Base-by-base conservation (phyloP, 1,140 invertebrate genomes). In the Eupeodes corollae region DNA sequence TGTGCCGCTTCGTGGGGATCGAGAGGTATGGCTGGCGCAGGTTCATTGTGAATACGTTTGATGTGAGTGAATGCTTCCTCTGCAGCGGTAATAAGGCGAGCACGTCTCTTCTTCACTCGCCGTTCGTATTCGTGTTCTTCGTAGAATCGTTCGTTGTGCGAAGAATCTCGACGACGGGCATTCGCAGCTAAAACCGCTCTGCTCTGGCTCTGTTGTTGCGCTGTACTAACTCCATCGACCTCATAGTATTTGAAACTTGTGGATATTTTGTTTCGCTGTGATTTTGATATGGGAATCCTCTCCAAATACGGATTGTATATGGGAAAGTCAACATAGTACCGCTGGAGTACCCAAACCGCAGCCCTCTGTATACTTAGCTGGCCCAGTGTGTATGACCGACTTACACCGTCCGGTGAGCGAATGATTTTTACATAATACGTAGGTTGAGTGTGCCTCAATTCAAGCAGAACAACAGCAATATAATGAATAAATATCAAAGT, bases 31-130 rank as follows among this genome's bases (percentile, higher is more conserved):
- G 70, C 80, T 48, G 77, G 70, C 15, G 70, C 67, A 34, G 77
- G 71, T 48, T 82, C 79, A 48, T 83, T 78, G 51, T 86, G 76
- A 33, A 87, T 73, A 15, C 85, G 71, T 75, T 86, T 91, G 50
- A 99, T 93, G 62, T 98, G 92, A 8, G 91, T 91, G 65, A 98
- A 98, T 1, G 94, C 92, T 65, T 98, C 94, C 70, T 98, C 95
- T 3, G 92, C 86, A 2, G 93, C 91, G 9, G 88, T 88, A 13
- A 96, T 79, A 2, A 98, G 72, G 15, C 94, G 73, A 3, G 92
- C 91, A 56, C 82, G 78, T 1, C 95, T 73, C 67, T 98, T 98
- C 47, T 86, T 78, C 14, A 98, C 90, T 40, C 94, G 73, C 41
- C 92, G 74, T 54, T 96, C 93, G 63, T 95, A 95, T 70, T 99